phyloP scores from a whole-genome alignment of 2,888 invertebrate genomes.

The Merodon equestris region DNA sequence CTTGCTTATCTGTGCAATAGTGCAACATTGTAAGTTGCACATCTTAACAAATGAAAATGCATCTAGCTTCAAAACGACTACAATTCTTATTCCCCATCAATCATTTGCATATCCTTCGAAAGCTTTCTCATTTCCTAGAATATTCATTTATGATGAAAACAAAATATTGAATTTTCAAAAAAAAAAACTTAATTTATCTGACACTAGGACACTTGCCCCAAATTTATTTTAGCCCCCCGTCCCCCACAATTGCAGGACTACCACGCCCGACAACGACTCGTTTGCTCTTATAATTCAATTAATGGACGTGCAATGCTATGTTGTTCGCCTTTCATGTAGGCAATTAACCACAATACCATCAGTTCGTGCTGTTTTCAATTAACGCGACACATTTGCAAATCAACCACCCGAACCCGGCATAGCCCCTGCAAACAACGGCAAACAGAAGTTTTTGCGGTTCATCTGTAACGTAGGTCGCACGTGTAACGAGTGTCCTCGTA shows the following conservation, averaged over 20 bases:
- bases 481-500: too few species aligned
- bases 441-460: not conserved
- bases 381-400: constrained; percentile 25
- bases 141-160: too few species aligned
- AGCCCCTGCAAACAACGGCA: too few species aligned
- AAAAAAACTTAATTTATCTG: constrained; percentile 38
- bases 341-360: constrained; percentile 47
- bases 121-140: too few species aligned
- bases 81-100: too few species aligned
- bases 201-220: constrained; percentile 33
- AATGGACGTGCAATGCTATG: constrained; percentile 33
- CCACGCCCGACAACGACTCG: not conserved
- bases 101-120: too few species aligned
- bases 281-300: constrained; percentile 47
- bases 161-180: too few species aligned
- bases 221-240: constrained; percentile 48
- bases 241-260: constrained; percentile 5
- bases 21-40: too few species aligned
- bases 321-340: constrained; percentile 43
- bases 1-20: too few species aligned
- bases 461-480: not conserved
- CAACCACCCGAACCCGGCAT: too few species aligned
- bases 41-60: too few species aligned
- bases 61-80: too few species aligned
- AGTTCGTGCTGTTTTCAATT: constrained; percentile 41